These are phyloP conservation scores for Cygnus olor DNA, from an alignment of 2,797 vertebrate species.

Conservation along the genomic window DNA sequence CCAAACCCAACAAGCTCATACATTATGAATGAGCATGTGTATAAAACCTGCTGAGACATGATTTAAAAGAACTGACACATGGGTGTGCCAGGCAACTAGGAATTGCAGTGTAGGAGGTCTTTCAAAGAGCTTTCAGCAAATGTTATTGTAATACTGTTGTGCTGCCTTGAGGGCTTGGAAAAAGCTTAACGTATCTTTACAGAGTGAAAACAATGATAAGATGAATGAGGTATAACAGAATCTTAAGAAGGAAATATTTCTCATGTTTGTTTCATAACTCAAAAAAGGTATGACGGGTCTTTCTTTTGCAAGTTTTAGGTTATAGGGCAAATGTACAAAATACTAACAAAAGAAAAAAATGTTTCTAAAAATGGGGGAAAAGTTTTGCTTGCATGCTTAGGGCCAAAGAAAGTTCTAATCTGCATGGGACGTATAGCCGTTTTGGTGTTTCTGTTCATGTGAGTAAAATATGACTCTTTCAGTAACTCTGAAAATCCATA, in stretches of 20 bases:
- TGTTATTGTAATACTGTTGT: slow-evolving; percentile 38
- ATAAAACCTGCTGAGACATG: not conserved
- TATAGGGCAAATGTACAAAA: slow-evolving; percentile 26
- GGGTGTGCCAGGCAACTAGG: not conserved
- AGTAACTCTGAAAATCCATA: not conserved
- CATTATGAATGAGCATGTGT: not conserved
- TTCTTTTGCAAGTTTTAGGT: not conserved
- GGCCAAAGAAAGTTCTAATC: not conserved
- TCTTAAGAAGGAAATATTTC: slow-evolving; percentile 30
- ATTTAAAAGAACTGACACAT: slow-evolving; percentile 17
- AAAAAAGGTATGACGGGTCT: not conserved
- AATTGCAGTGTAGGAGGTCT: slow-evolving; percentile 47
- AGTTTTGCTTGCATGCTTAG: not conserved
- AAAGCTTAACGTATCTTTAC: slow-evolving; percentile 12
- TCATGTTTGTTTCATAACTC: slow-evolving; percentile 23
- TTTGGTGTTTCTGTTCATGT: not conserved
- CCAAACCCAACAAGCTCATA: not conserved
- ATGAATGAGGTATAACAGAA: slow-evolving; percentile 41
- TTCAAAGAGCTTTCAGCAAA: slow-evolving; percentile 24
- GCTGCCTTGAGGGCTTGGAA: slow-evolving; percentile 17
- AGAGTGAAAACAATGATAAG: slow-evolving; percentile 26
- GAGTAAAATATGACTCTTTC: not conserved
- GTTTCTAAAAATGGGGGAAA: not conserved
- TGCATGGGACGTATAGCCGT: not conserved
- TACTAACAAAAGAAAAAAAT: not conserved